Base-by-base conservation (phyloP, 2,888 invertebrate species). In the Drosophila nigricruria region DNA sequence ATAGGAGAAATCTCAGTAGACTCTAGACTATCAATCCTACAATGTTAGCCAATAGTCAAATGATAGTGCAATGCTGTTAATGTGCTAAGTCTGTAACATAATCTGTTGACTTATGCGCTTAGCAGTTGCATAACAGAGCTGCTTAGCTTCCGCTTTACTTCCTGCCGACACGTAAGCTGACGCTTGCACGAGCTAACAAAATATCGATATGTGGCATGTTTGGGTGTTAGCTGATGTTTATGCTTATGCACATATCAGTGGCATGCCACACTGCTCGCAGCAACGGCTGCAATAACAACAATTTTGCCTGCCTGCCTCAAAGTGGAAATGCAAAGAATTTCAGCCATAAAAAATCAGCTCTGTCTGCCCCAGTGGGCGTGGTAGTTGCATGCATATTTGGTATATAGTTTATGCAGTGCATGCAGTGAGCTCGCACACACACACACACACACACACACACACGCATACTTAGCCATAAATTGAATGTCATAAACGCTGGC, bases 321-420 rank as follows among this genome's bases (percentile, higher is more conserved):
- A 70, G 56, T 57, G 57, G 18, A 50, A 49, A 50, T n/a, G 20
- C 25, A 38, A 67, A 69, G 36, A 69, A 61, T 61, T 49, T 58
- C 34, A 56, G 8, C 32, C 74, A 74, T 70, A 74, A 78, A 78
- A 73, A 76, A 70, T 73, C 69, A 65, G 69, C 53, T 43, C 23
- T 30, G 43, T n/a, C 49, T 18, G 58, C 27, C 27, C 30, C 30
- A 10, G 43, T 25, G 54, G 68, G 67, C 47, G 56, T 60, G 72
- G 27, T 27, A 45, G 23, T 42, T 62, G 36, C 50, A 59, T 57
- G 30, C 18, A 43, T 27, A 40, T 12, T n/a, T 36, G n/a, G 16
- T 23, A 23, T 34, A 34, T 42, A 36, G 59, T 40, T 60, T 68
- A 70, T 49, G 59, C 38, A 62, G 42, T 42, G 27, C 50, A 27